A percentile compares a stretch with the other conserved stretches of the same genome.
Conservation (phyloP, 2,113 vertebrate species). For the Hemiprocne comata region DNA sequence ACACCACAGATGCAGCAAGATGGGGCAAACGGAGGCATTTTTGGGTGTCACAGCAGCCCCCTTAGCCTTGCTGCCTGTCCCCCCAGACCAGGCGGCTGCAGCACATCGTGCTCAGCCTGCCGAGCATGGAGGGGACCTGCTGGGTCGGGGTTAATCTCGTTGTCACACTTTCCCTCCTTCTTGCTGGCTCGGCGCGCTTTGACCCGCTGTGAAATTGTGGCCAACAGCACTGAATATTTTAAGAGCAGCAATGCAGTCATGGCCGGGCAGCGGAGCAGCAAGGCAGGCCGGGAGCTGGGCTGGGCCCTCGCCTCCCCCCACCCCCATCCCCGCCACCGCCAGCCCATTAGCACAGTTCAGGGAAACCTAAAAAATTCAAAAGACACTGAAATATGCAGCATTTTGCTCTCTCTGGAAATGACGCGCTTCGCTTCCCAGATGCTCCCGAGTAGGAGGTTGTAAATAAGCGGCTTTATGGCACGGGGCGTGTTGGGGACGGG, state of each 20-base stretch:
- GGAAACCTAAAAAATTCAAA: slow-evolving; percentile 57
- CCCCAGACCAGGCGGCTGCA: neutral
- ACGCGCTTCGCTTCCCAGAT: slow-evolving; percentile 49
- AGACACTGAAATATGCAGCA: slow-evolving; percentile 48
- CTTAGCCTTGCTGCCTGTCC: neutral
- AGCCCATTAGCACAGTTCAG: slow-evolving; percentile 67
- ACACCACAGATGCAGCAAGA: neutral
- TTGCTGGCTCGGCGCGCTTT: slow-evolving; percentile 63
- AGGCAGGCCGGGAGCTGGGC: slow-evolving; percentile 60
- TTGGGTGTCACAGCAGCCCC: neutral
- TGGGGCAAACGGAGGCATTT: neutral
- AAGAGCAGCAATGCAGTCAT: slow-evolving; percentile 61
- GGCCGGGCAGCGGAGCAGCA: slow-evolving; percentile 19
- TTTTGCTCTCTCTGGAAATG: slow-evolving; percentile 51
- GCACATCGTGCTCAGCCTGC: slow-evolving; percentile 54
- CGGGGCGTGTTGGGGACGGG: neutral
- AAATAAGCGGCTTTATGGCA: slow-evolving; percentile 37
- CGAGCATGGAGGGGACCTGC: neutral
- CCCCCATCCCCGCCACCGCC: neutral
- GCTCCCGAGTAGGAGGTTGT: slow-evolving; percentile 37
- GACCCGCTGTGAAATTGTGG: slow-evolving; percentile 60
- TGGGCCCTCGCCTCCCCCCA: neutral
- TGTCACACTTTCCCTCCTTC: slow-evolving; percentile 62
- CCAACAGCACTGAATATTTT: slow-evolving; percentile 64
- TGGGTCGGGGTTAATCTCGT: slow-evolving; percentile 43